phyloP scores from a whole-genome alignment of 2,888 invertebrate genomes.

The Altica lythri region DNA sequence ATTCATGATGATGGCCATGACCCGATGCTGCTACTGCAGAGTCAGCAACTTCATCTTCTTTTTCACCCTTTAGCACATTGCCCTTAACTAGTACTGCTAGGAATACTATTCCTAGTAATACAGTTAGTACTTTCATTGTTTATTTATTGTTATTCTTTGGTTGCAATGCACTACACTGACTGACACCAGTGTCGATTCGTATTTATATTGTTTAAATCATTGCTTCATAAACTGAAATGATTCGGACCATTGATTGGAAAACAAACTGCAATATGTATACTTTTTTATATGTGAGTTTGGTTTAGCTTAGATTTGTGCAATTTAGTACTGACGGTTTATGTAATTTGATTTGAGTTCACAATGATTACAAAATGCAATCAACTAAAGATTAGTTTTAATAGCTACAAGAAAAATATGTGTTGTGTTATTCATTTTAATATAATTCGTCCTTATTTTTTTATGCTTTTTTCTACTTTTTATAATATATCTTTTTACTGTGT shows the following conservation, averaged over 20 bases:
- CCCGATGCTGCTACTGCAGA: conserved; percentile 57
- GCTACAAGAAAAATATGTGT: no score
- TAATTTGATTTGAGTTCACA: no score
- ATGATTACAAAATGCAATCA: no score
- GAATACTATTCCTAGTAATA: conserved; percentile 47
- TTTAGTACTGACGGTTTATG: conserved; percentile 5
- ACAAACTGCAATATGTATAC: conserved; percentile 40
- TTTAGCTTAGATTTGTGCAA: conserved; percentile 34
- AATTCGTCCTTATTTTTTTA: no score
- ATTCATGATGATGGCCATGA: conserved; percentile 62
- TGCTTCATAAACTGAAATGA: conserved; percentile 45
- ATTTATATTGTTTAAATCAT: conserved; percentile 45
- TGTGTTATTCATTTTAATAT: no score
- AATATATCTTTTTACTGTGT: no score
- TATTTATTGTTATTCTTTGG: conserved; percentile 27
- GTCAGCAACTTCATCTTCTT: conserved; percentile 46
- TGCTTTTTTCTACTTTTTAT: no score
- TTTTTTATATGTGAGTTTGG: conserved; percentile 38
- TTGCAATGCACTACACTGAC: conserved; percentile 35
- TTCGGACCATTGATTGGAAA: conserved; percentile 49
- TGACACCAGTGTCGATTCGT: conserved; percentile 29
- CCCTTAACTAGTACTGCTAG: conserved; percentile 39
- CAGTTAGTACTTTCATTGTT: conserved; percentile 48
- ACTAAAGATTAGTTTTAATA: no score
- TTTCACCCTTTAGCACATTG: conserved; percentile 24